A percentile compares a stretch with the other conserved stretches of the same genome.
These are phyloP conservation scores for Pseudolaguvia tuberculata DNA, from an alignment of 2,113 vertebrate species.

Conservation along the genomic window DNA sequence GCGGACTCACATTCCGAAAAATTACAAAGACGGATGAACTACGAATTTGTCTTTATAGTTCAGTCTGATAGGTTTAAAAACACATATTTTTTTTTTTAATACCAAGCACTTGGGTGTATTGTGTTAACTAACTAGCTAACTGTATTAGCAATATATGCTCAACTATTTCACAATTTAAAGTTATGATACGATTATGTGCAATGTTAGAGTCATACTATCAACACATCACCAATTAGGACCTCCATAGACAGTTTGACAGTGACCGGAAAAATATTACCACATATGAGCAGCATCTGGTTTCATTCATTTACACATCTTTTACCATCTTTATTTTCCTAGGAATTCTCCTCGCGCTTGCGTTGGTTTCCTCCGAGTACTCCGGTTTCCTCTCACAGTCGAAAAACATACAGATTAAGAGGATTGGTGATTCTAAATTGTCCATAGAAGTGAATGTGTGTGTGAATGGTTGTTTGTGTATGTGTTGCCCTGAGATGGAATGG, in stretches of 20 bases:
- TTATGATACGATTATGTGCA: constrained; percentile 1
- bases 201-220: constrained; percentile 1
- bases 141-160: constrained; percentile 25
- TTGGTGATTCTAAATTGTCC: too few species aligned
- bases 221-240: constrained; percentile 5
- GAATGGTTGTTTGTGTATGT: too few species aligned
- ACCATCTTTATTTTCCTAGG: background rate
- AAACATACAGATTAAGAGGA: too few species aligned
- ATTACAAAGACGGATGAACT: background rate
- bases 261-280: background rate
- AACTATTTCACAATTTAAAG: constrained; percentile 28
- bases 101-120: too few species aligned
- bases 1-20: background rate
- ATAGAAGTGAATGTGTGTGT: too few species aligned
- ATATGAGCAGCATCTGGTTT: background rate
- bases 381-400: too few species aligned
- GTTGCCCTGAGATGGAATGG: too few species aligned
- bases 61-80: background rate
- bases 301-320: background rate
- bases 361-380: too few species aligned
- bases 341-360: too few species aligned
- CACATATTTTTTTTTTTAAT: too few species aligned
- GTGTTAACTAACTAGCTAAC: constrained; percentile 8
- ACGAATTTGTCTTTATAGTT: background rate
- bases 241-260: background rate